Base-by-base conservation (phyloP, 92 coral and sea anemone species). In the Umimayanthus chanpuru region DNA sequence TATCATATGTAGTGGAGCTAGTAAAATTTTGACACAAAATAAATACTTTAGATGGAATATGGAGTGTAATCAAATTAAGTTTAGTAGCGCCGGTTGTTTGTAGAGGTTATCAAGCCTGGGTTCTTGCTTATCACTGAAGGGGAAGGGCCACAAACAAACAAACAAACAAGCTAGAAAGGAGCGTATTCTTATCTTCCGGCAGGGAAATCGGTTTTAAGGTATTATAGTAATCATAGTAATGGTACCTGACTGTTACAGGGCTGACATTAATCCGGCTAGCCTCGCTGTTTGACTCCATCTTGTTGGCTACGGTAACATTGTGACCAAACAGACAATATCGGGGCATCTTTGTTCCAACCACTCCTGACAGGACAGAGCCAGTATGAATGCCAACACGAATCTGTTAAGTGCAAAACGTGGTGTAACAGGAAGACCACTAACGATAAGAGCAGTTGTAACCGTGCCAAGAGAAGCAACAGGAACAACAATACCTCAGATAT, bases 341-440 rank as follows among this genome's bases (percentile, higher is more conserved):
- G 15, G 98, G 98, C 98, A 96, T 96, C 89, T 96, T 96, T 18
- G 94, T 93, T 36, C 98, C 98, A 72, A 94, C 96, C 1, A 96
- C 96, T 26, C 98, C 98, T 50, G 96, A 85, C 20, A 96, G 86
- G 30, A 96, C 98, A 39, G 96, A 94, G 2, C 98, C 98, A 21
- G 98, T 92, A 79, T 96, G 98, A 43, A 96, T 91, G 14, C 98
- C 98, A 82, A 96, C 91, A 8, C 98, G 96, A 94, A 96, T 96
- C 92, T 91, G 82, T 10, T 55, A 67, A 70, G 77, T 47, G 67
- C 20, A 53, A 53, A 53, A 53, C 20, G 12, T 9, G 18, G 14
- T 53, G 58, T 53, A 53, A 53, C 58, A 47, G 58, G 25, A 61
- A 61, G 26, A 20, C 8, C 26, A 61, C 21, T 2, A 23, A 61